Conservation (phyloP, 2,797 vertebrate species). For the Hozukius guyotensis region DNA sequence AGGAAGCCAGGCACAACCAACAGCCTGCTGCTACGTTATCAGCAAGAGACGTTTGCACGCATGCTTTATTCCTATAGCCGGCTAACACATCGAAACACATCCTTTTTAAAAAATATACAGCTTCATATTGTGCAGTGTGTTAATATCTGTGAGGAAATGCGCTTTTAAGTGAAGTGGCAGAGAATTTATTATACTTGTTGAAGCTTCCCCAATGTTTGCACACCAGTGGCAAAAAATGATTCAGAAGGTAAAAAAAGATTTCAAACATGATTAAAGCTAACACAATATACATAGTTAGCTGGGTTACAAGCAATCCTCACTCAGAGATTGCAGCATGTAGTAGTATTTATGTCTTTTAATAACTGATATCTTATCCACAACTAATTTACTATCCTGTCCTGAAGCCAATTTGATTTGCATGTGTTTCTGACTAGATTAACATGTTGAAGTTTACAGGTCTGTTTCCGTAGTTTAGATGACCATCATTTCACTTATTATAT, state of each 20-base stretch:
- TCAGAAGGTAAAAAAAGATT: not conserved
- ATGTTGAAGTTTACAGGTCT: not conserved
- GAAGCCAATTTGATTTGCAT: not conserved
- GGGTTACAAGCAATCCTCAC: not conserved
- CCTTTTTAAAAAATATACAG: not conserved
- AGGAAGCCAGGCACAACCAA: conserved; percentile 39
- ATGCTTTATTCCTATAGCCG: conserved; percentile 45
- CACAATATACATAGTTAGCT: not conserved
- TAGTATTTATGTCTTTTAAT: not conserved
- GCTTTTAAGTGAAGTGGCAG: not conserved
- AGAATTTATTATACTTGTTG: not conserved
- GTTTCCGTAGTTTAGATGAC: not conserved
- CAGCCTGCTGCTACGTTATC: conserved; percentile 17
- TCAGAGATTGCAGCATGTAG: not conserved
- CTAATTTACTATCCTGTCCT: not conserved
- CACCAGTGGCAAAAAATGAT: not conserved
- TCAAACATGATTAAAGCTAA: too few relatives aligned
- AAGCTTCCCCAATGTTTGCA: not conserved
- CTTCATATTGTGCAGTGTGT: conserved; percentile 12
- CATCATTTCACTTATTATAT: not conserved
- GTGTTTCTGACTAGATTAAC: not conserved
- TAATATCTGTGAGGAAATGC: conserved; percentile 11
- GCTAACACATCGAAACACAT: conserved; percentile 11
- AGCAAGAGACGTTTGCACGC: not conserved
- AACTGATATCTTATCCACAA: not conserved